Conservation (phyloP, 2,113 vertebrate species). For the Scophthalmus maximus region DNA sequence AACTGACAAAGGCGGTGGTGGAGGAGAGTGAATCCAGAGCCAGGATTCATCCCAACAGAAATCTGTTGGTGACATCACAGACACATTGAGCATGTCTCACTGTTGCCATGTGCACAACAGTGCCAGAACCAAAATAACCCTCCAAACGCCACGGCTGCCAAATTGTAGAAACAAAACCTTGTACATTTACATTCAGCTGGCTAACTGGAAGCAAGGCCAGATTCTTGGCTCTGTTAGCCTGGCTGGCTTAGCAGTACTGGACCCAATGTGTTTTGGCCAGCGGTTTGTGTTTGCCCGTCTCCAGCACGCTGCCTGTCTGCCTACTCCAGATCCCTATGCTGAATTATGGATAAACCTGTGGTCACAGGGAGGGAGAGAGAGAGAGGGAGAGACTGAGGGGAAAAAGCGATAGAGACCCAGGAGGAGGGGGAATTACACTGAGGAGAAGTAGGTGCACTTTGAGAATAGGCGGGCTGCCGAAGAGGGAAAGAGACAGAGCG, state of each 20-base stretch:
- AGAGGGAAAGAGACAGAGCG: slow-evolving; percentile 30
- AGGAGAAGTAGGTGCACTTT: slow-evolving; percentile 29
- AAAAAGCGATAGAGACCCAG: slow-evolving; percentile 41
- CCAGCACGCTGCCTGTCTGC: slow-evolving; percentile 66
- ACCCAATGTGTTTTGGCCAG: slow-evolving; percentile 35
- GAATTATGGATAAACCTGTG: slow-evolving; percentile 82
- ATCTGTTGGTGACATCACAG: no score
- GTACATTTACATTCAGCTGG: not conserved
- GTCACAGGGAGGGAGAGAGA: slow-evolving; percentile 33
- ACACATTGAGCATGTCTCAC: slow-evolving; percentile 7
- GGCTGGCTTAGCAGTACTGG: slow-evolving; percentile 40
- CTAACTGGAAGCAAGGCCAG: not conserved
- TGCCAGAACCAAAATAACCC: slow-evolving; percentile 37
- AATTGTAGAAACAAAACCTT: slow-evolving; percentile 18
- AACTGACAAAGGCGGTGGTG: not conserved
- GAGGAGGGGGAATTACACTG: slow-evolving; percentile 36
- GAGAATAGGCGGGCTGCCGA: slow-evolving; percentile 23
- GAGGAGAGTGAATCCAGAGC: slow-evolving; percentile 24
- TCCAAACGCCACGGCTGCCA: slow-evolving; percentile 14
- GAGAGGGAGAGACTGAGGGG: slow-evolving; percentile 11
- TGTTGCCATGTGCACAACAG: slow-evolving; percentile 21
- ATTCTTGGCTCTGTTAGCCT: slow-evolving; percentile 25
- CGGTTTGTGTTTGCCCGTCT: slow-evolving; percentile 54
- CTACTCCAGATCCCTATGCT: slow-evolving; percentile 75
- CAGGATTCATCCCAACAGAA: slow-evolving; percentile 1